A percentile compares a stretch with the other conserved stretches of the same genome.
phyloP scores from a whole-genome alignment of 2,113 vertebrate species.

The Muntiacus reevesi region DNA sequence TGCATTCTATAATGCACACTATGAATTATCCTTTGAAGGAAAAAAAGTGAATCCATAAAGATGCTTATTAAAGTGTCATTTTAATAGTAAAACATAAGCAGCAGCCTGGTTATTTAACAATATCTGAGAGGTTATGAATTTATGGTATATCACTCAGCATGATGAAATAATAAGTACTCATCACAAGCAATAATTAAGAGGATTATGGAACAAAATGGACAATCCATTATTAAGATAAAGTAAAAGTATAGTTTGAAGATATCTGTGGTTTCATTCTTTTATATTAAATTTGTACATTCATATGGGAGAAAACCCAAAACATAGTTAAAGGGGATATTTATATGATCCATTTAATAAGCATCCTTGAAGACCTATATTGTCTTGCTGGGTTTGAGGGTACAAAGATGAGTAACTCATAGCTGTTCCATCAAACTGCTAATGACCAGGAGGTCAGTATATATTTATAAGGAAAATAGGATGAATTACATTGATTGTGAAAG shows the following conservation, averaged over 20 bases:
- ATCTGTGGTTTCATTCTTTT: neutral
- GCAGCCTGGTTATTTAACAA: neutral
- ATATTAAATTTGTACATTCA: neutral
- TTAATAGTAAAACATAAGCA: conserved; percentile 35
- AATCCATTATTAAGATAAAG: neutral
- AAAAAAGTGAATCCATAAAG: neutral
- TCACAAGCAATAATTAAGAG: neutral
- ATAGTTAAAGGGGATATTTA: neutral
- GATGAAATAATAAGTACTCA: conserved; percentile 38
- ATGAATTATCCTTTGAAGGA: conserved; percentile 30
- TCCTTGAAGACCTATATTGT: neutral
- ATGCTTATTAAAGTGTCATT: conserved; percentile 20
- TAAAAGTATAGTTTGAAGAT: neutral
- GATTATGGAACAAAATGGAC: neutral
- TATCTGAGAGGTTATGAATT: neutral
- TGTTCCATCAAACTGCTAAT: neutral
- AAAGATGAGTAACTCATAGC: neutral
- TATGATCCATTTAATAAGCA: neutral
- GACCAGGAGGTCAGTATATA: neutral
- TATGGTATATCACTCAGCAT: neutral
- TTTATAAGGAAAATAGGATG: neutral
- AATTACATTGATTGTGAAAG: neutral
- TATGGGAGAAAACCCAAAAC: neutral
- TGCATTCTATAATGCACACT: neutral
- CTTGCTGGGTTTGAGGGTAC: neutral